phyloP scores from a whole-genome alignment of 1,140 invertebrate genomes.

The Tetramorium parvispinum region DNA sequence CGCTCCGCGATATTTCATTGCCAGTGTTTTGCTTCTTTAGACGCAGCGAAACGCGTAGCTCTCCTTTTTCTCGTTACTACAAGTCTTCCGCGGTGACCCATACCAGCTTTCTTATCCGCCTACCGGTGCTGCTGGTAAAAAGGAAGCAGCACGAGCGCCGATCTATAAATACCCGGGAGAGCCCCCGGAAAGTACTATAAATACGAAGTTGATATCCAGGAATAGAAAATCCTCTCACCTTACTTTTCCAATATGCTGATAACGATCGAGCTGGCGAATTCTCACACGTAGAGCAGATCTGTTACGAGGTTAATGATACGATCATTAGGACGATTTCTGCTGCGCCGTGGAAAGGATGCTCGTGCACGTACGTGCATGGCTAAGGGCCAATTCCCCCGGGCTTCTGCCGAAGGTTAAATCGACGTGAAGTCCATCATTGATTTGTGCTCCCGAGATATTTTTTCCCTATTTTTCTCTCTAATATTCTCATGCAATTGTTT shows the following conservation, averaged over 20 bases:
- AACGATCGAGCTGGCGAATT: conserved; percentile 45
- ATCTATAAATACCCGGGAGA: conserved; percentile 72
- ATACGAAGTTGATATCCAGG: conserved; percentile 64
- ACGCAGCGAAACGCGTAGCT: conserved; percentile 11
- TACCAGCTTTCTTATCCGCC: conserved; percentile 71
- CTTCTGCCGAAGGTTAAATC: background rate
- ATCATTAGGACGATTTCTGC: conserved; percentile 48
- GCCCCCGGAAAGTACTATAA: conserved; percentile 70
- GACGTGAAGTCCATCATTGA: background rate
- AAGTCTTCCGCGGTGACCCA: conserved; percentile 51
- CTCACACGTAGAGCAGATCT: conserved; percentile 57
- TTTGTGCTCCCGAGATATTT: background rate
- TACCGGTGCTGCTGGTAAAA: conserved; percentile 45
- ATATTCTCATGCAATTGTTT: background rate
- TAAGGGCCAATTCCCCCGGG: conserved; percentile 16
- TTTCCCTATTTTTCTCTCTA: background rate
- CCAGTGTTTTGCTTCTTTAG: conserved; percentile 40
- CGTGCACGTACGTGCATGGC: background rate
- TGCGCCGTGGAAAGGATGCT: background rate
- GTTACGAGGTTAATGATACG: conserved; percentile 42
- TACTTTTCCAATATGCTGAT: conserved; percentile 39
- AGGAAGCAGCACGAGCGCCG: conserved; percentile 21
- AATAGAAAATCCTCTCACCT: conserved; percentile 69
- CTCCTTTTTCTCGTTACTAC: conserved; percentile 61
- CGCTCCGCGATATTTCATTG: conserved; percentile 4